Conservation (phyloP, 2,113 vertebrate species). For the Albula goreensis region DNA sequence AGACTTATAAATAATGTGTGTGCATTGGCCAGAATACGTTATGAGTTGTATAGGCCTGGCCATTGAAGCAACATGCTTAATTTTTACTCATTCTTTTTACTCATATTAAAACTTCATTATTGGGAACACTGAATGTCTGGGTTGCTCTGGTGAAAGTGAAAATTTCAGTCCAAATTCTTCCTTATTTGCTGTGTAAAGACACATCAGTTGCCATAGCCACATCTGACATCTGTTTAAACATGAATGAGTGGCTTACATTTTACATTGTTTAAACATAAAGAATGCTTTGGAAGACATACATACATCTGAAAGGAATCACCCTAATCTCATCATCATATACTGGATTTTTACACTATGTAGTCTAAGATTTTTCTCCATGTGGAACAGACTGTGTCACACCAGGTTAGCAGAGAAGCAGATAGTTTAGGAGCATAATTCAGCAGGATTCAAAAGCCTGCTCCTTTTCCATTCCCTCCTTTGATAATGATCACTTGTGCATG, state of each 20-base stretch:
- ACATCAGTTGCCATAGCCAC: background rate
- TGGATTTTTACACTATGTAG: too few relatives aligned
- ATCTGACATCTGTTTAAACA: conserved; percentile 33
- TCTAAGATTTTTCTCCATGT: too few relatives aligned
- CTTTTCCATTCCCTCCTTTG: background rate
- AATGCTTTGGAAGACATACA: background rate
- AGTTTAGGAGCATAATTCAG: too few relatives aligned
- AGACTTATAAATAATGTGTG: background rate
- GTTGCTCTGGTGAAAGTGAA: background rate
- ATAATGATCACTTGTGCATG: conserved; percentile 46
- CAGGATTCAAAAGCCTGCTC: conserved; percentile 23
- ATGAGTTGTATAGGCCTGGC: too few relatives aligned
- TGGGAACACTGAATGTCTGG: background rate
- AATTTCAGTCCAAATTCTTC: background rate
- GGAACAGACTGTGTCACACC: too few relatives aligned
- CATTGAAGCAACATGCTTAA: background rate
- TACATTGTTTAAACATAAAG: conserved; percentile 20
- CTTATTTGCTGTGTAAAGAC: background rate
- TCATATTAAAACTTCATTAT: background rate
- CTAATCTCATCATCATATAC: too few relatives aligned
- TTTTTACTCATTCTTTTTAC: background rate
- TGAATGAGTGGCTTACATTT: conserved; percentile 38
- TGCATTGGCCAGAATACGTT: background rate
- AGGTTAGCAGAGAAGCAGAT: too few relatives aligned
- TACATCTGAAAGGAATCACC: background rate